A percentile compares a stretch with the other conserved stretches of the same genome.
These are phyloP conservation scores for Sarcoramphus papa DNA, from an alignment of 2,797 vertebrate genomes.

Conservation along the genomic window DNA sequence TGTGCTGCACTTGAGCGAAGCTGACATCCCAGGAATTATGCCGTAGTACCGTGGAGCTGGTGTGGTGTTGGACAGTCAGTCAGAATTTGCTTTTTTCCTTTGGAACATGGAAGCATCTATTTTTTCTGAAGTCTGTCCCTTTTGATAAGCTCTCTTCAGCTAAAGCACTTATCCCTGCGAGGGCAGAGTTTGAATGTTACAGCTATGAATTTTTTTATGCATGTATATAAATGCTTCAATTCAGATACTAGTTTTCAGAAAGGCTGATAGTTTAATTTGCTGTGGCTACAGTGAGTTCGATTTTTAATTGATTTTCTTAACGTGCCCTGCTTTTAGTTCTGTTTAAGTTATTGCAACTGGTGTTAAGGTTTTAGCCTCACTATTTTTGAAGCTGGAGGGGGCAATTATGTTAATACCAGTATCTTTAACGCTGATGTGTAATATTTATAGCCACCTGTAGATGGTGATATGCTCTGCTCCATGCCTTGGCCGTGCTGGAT, in stretches of 20 bases:
- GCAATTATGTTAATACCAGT: too few species aligned
- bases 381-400: background rate
- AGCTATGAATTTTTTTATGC: background rate
- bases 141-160: background rate
- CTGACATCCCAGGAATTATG: background rate
- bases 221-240: background rate
- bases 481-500: background rate
- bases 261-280: background rate
- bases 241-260: background rate
- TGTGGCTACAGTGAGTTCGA: background rate
- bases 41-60: accelerated
- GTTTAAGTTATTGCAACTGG: background rate
- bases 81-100: background rate
- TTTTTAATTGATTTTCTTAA: background rate
- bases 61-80: background rate
- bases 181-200: background rate
- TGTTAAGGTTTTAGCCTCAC: background rate
- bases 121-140: background rate
- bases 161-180: background rate
- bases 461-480: background rate
- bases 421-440: background rate
- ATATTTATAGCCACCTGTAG: constrained; percentile 12
- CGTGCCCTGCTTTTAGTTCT: background rate
- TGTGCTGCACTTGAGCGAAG: background rate
- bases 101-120: background rate